A percentile compares a stretch with the other conserved stretches of the same genome.
Conservation (phyloP, 2,888 invertebrate species). For the Trilocha varians region DNA sequence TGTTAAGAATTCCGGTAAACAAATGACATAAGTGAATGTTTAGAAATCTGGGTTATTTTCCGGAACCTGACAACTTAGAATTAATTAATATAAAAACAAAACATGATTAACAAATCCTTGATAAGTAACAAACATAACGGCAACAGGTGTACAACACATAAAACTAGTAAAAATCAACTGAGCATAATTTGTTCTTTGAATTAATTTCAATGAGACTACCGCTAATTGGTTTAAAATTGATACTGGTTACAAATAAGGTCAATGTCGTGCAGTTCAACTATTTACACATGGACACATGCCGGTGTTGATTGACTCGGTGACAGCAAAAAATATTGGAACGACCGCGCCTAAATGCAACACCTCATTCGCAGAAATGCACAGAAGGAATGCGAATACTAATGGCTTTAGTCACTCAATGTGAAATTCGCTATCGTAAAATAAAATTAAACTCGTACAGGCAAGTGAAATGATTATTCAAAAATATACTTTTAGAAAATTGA, state of each 20-base stretch:
- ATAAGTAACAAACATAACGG: not conserved
- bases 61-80: no score
- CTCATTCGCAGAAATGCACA: conserved; percentile 6
- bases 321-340: conserved; percentile 22
- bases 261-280: conserved; percentile 29
- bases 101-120: not conserved
- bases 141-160: not conserved
- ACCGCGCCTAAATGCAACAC: conserved; percentile 28
- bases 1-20: no score
- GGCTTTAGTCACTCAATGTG: no score
- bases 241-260: conserved; percentile 31
- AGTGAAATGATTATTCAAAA: no score
- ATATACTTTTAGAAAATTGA: no score
- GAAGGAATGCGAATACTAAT: not conserved
- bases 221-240: conserved; percentile 30
- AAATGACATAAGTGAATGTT: no score
- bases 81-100: no score
- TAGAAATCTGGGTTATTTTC: no score
- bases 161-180: conserved; percentile 1
- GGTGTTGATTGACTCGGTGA: conserved; percentile 4
- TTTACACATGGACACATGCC: conserved; percentile 9
- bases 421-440: no score
- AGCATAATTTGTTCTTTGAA: conserved; percentile 2
- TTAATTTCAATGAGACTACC: conserved; percentile 13
- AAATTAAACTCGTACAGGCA: no score